Conservation (phyloP, 2,888 invertebrate genomes). For the Orchesella flavescens region DNA sequence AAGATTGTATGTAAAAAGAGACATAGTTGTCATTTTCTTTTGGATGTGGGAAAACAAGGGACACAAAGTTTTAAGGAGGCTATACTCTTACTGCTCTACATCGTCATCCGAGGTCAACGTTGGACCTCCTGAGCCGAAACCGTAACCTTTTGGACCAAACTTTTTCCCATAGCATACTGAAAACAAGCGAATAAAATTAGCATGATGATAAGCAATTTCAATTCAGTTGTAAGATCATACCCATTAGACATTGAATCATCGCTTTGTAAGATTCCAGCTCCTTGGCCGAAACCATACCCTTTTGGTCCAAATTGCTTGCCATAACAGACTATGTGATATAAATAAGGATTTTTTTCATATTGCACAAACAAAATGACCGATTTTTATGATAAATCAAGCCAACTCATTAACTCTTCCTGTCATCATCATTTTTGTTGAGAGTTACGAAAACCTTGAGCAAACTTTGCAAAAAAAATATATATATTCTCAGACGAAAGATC, state of each 20-base stretch:
- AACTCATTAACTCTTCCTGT: neutral
- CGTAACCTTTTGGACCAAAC: constrained; percentile 98
- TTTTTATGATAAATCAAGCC: neutral
- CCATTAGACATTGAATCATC: constrained; percentile 86
- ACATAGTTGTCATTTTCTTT: neutral
- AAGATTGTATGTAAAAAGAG: neutral
- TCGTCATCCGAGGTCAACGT: constrained; percentile 77
- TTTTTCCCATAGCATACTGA: constrained; percentile 96
- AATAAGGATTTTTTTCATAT: constrained; percentile 8
- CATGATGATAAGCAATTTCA: constrained; percentile 32
- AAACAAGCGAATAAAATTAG: constrained; percentile 70
- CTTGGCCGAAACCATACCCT: constrained; percentile 97
- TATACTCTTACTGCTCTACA: constrained; percentile 60
- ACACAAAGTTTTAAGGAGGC: constrained; percentile 54
- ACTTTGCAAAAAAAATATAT: neutral
- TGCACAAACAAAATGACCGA: neutral
- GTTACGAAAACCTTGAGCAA: neutral
- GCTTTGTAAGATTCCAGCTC: constrained; percentile 93
- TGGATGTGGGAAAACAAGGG: constrained; percentile 33
- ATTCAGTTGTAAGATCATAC: constrained; percentile 78
- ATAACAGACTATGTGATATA: constrained; percentile 85
- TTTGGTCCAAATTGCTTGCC: constrained; percentile 97
- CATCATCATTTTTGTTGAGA: no score
- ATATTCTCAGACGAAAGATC: neutral
- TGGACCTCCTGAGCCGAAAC: constrained; percentile 96